Base-by-base conservation (phyloP, 2,888 invertebrate genomes). In the Hirtodrosophila confusa region DNA sequence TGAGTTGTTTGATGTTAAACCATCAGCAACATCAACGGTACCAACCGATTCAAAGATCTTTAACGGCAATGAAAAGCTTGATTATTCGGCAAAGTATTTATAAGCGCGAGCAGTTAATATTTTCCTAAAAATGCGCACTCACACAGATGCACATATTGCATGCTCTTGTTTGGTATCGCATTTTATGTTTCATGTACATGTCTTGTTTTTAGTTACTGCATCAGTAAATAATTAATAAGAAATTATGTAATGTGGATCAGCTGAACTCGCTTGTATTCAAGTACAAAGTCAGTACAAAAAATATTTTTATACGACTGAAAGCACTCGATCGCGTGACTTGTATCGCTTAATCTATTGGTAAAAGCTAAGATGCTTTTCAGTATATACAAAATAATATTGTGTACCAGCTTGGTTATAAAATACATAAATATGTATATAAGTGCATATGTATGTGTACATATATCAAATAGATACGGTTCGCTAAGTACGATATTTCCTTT, bases 221-320 rank as follows among this genome's bases (percentile, higher is more conserved):
- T 27, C 27, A 27, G 27, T 6, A 27, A 31, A 45, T 73, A 49
- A 48, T 23, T 24, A 29, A 40, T 29, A 51, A 33, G n/a, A 57
- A 48, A 55, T 72, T 61, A 53, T 69, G 61, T 79, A 80, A 83
- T 75, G 69, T 76, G 71, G 69, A 78, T 69, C 73, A 69, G 48
- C 68, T 76, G 58, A 50, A 55, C 43, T 54, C 37, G 36, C 43
- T 69, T 43, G n/a, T 55, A 47, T 56, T 64, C 65, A 65, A 60
- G 66, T 72, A 62, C 51, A 76, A 64, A 49, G 61, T 68, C 43
- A 35, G 55, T 49, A 63, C 58, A 66, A 66, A 55, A 37, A 50
- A 44, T 48, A 51, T 45, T 60, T 69, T 62, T 65, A 64, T 56
- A 70, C 67, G 65, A 54, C 31, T 74, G 49, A 75, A 40, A 51